Evolutionary conservation across 2,113 vertebrate species (phyloP).

Genomic region (Nasalis larvatus): DNA sequence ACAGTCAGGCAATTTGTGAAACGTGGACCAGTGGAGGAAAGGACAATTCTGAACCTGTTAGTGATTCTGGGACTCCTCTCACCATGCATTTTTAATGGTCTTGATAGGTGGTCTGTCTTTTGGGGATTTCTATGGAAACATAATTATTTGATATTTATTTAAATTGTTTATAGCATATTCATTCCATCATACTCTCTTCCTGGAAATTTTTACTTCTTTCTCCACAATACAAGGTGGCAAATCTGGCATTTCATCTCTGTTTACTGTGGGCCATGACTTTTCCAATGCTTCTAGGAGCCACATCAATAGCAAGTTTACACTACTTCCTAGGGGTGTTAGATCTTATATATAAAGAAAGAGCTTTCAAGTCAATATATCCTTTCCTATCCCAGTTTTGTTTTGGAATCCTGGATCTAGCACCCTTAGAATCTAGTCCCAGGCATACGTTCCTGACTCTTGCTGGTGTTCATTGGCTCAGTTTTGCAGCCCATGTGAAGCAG

Average conservation of each 20-base stretch:
- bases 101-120: neutral
- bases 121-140: neutral
- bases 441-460: neutral
- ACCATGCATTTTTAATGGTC: neutral
- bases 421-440: neutral
- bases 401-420: neutral
- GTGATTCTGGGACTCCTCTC: neutral
- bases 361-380: neutral
- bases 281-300: neutral
- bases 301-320: neutral
- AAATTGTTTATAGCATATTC: neutral
- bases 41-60: neutral
- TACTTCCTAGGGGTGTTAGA: neutral
- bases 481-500: neutral
- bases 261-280: neutral
- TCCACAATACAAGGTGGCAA: neutral
- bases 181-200: neutral
- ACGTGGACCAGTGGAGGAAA: neutral
- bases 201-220: neutral
- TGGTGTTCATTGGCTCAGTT: neutral
- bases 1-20: neutral
- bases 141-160: neutral
- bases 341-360: neutral
- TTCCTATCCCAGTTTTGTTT: neutral
- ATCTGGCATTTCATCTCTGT: neutral